Evolutionary conservation across 2,888 invertebrate species (phyloP).

Genomic region (Silvanus unidentatus): DNA sequence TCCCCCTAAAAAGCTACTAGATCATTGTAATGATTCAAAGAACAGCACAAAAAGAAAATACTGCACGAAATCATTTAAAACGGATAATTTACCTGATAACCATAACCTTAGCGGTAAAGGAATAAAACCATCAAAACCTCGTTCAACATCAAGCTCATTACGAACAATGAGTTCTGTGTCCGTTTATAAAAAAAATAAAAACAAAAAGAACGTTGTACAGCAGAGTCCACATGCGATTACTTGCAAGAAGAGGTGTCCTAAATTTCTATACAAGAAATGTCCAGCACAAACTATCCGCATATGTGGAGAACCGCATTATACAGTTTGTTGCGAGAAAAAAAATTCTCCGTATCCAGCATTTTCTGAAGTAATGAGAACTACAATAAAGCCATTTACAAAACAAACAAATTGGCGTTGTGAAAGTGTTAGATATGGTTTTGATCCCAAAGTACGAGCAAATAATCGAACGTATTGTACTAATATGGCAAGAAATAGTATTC

Average conservation of each 20-base stretch:
- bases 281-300: background rate
- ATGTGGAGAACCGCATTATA: background rate
- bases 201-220: background rate
- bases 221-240: background rate
- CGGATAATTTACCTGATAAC: constrained; percentile 1
- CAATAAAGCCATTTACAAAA: constrained; percentile 11
- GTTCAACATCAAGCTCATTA: too few species aligned
- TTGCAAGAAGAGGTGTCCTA: background rate
- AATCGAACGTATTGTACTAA: too few species aligned
- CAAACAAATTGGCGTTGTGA: background rate
- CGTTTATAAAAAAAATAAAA: background rate
- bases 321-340: constrained; percentile 26
- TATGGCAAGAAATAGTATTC: too few species aligned
- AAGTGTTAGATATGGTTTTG: background rate
- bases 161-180: too few species aligned
- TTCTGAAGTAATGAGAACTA: constrained; percentile 22
- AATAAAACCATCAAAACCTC: too few species aligned
- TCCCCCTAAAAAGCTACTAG: constrained; percentile 12
- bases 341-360: constrained; percentile 30
- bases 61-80: background rate
- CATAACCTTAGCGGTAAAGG: too few species aligned
- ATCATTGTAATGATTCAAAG: too few species aligned
- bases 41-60: background rate
- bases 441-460: background rate
- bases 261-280: background rate